phyloP scores from a whole-genome alignment of 2,797 vertebrate species.

The Falco cherrug region DNA sequence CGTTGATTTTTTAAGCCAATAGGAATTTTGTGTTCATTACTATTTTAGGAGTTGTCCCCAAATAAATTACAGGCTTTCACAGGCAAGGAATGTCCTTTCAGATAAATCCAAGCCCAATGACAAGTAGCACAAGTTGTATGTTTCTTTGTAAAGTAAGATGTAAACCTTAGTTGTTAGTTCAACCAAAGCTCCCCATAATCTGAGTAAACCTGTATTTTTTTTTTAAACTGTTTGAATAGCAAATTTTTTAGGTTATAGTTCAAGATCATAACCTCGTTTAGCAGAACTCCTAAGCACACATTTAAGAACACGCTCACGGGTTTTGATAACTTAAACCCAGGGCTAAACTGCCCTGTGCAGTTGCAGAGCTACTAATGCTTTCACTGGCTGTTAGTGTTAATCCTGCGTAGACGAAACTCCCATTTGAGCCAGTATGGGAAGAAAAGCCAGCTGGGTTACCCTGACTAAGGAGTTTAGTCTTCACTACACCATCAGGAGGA shows the following conservation, averaged over 20 bases:
- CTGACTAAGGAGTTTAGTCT: not conserved
- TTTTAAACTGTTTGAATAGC: not conserved
- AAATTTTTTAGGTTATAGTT: not conserved
- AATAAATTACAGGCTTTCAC: not conserved
- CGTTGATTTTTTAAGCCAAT: not conserved
- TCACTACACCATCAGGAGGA: not conserved
- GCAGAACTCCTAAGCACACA: not conserved
- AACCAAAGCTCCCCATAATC: not conserved
- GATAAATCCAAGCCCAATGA: not conserved
- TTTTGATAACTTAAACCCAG: not conserved
- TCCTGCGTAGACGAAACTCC: not conserved
- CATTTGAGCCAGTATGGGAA: not conserved
- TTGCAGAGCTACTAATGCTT: not conserved
- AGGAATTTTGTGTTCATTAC: not conserved
- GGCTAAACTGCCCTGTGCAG: not conserved
- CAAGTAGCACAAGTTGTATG: not conserved
- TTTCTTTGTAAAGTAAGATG: not conserved
- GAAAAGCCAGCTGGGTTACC: not conserved
- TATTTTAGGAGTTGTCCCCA: not conserved
- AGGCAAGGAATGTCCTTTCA: not conserved
- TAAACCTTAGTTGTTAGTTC: not conserved
- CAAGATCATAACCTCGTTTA: not conserved
- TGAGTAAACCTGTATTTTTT: not conserved
- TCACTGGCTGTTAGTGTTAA: not conserved
- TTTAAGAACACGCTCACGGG: not conserved